Evolutionary conservation across 2,797 vertebrate species (phyloP), one percentile per base, ranked within the genome.

Genomic region (Poeciliopsis paucimaculata): DNA sequence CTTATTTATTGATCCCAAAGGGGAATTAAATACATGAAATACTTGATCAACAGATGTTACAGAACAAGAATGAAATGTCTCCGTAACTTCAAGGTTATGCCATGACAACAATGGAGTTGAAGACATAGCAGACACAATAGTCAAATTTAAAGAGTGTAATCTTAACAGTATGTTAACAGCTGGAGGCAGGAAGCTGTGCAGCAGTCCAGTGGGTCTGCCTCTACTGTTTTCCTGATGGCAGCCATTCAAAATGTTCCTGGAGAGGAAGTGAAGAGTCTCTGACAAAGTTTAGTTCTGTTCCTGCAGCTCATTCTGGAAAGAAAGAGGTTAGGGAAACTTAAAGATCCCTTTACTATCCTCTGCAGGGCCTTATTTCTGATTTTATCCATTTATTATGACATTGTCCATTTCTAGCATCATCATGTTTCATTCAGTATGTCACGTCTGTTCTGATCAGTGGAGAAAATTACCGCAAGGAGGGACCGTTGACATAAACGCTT

Each of bases 401-500:
- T 12, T 45, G 31, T 83, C 43, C 18, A 36, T 36, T 64, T 36
- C 36, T 68, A 12, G 34, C 6, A 5, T 83, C 57, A 62, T 0
- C 51, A 23, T 83, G 51, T 46, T 84, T 86, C 72, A 75, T 70
- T 0, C 23, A 20, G 79, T 49, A 71, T 36, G 83, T 88, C 75
- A 75, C n/a, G 10, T 84, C 71, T 83, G 7, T 82, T 86, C 75
- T 68, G 64, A 82, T 75, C 79, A 57, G 47, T 68, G 18, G 23
- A 36, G 60, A 80, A 84, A 73, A 76, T 81, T 78, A 43, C 75
- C 72, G 78, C 66, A 68, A 28, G 77, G 47, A 79, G 18, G 47
- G 49, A 64, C 76, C 57, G 73, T 31, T 93, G 90, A 93, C 81
- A 78, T 83, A 87, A 87, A 26, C 51, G 46, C 28, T 31, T 53